These are phyloP conservation scores for Megalonaias nervosa DNA, from an alignment of 1,140 invertebrate genomes.

Conservation along the genomic window DNA sequence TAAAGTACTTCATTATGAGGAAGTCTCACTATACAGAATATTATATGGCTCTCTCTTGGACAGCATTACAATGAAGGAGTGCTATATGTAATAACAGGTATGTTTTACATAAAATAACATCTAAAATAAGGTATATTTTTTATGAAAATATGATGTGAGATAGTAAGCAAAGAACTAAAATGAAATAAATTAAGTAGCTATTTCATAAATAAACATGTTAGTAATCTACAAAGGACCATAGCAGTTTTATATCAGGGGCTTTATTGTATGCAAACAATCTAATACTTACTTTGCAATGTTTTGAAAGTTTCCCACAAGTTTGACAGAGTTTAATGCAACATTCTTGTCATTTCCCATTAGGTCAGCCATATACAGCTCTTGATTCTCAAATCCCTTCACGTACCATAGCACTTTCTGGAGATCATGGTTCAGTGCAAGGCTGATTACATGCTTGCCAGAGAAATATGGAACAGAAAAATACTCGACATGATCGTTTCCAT, in stretches of 20 bases:
- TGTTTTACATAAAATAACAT: no score
- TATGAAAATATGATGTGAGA: no score
- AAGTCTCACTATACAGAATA: no score
- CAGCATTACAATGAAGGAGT: no score
- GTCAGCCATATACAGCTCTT: constrained; percentile 48
- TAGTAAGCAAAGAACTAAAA: no score
- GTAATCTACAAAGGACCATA: no score
- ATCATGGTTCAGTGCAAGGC: constrained; percentile 81
- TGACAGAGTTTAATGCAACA: constrained; percentile 21
- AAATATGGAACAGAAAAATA: constrained; percentile 82
- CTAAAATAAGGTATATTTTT: no score
- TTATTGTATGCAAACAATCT: not conserved
- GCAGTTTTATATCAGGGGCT: not conserved
- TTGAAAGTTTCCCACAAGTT: constrained; percentile 38
- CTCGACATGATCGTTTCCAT: constrained; percentile 82
- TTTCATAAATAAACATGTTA: no score
- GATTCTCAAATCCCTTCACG: constrained; percentile 45
- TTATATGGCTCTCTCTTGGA: no score
- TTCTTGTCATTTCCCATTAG: constrained; percentile 27
- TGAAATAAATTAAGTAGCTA: no score
- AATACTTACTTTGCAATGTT: constrained; percentile 50
- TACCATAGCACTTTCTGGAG: constrained; percentile 54
- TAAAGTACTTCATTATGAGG: no score
- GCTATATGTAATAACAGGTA: no score
- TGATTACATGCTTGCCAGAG: constrained; percentile 81